Percentiles rank a stretch among this genome's conserved stretches.
Evolutionary conservation across 2,113 vertebrate species (phyloP).

Genomic region (Eolophus roseicapilla): DNA sequence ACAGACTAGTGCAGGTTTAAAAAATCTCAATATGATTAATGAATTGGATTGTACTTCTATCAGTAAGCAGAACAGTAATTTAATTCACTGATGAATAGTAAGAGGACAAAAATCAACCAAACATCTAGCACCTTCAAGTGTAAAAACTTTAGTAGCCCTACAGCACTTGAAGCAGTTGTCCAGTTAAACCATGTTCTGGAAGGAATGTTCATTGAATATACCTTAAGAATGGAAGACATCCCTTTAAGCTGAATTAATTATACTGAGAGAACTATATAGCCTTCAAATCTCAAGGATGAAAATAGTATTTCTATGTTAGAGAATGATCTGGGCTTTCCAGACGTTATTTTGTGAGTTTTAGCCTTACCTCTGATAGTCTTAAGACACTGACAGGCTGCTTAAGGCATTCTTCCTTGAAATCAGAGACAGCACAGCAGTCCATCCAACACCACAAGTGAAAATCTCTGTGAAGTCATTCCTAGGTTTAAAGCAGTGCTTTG

Average conservation of each 20-base stretch:
- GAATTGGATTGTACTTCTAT: slow-evolving; percentile 28
- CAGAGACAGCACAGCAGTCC: slow-evolving; percentile 35
- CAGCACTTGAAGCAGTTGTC: not conserved
- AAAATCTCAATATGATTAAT: slow-evolving; percentile 63
- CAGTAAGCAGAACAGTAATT: slow-evolving; percentile 36
- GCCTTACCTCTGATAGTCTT: slow-evolving; percentile 33
- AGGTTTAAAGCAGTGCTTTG: slow-evolving; percentile 44
- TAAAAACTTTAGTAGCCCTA: not conserved
- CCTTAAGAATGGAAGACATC: not conserved
- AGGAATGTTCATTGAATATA: not conserved
- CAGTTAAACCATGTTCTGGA: not conserved
- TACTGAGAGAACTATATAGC: not conserved
- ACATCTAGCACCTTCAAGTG: not conserved
- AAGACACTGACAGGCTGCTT: slow-evolving; percentile 22
- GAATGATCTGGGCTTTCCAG: not conserved
- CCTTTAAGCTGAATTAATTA: slow-evolving; percentile 29
- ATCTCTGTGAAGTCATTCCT: slow-evolving; percentile 44
- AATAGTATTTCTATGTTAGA: not conserved
- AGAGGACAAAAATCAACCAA: slow-evolving; percentile 48
- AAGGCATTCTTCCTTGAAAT: slow-evolving; percentile 57
- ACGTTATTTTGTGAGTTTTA: slow-evolving; percentile 26
- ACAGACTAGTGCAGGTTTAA: slow-evolving; percentile 45
- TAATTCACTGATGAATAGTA: slow-evolving; percentile 46
- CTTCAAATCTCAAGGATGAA: not conserved
- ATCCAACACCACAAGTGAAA: not conserved